phyloP scores from a whole-genome alignment of 1,140 invertebrate genomes.

The Zeugodacus cucurbitae region DNA sequence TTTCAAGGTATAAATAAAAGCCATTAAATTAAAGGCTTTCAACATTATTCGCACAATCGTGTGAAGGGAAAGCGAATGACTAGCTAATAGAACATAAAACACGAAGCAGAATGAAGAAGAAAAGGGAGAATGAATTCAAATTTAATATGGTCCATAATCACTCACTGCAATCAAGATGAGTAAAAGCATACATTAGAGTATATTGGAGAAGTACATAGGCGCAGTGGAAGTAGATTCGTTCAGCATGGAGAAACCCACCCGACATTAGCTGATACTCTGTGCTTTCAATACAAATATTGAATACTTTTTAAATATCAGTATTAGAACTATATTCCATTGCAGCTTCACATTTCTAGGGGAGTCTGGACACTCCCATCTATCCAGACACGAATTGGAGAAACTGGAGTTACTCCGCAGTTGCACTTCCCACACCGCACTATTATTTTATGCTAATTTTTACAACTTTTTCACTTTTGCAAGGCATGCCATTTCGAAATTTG shows the following conservation, averaged over 20 bases:
- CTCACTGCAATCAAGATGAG: not conserved
- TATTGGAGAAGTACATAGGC: too few relatives aligned
- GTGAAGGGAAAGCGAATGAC: not conserved
- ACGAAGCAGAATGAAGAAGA: not conserved
- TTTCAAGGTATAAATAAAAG: conserved; percentile 11
- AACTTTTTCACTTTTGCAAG: not conserved
- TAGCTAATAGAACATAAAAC: not conserved
- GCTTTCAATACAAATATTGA: too few relatives aligned
- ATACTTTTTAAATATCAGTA: too few relatives aligned
- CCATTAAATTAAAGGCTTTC: not conserved
- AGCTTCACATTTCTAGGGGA: too few relatives aligned
- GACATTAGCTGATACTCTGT: too few relatives aligned
- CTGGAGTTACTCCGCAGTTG: not conserved
- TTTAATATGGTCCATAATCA: not conserved
- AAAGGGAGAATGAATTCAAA: not conserved
- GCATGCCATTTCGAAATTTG: conserved; percentile 14
- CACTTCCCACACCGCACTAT: not conserved
- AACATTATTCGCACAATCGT: not conserved
- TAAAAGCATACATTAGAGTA: too few relatives aligned
- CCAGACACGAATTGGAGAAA: too few relatives aligned
- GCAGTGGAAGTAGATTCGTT: too few relatives aligned
- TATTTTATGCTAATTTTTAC: not conserved
- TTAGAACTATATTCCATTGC: too few relatives aligned
- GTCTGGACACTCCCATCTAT: too few relatives aligned
- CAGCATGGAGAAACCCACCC: too few relatives aligned